Evolutionary conservation across 2,888 invertebrate genomes (phyloP).

Genomic region (Stenurella melanura): DNA sequence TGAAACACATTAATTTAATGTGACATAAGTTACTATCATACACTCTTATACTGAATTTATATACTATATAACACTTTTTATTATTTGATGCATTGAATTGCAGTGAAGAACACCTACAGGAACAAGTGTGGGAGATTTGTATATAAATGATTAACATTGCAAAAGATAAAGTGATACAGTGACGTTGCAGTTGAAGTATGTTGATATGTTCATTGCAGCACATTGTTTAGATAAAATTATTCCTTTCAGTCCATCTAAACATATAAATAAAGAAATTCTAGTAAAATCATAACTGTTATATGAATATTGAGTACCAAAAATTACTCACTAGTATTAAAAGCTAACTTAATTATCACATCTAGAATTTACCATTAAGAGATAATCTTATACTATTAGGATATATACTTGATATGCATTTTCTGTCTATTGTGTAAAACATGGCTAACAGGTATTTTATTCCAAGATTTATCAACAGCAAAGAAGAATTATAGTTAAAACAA

Average conservation of each 20-base stretch:
- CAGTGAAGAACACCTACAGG: slow-evolving; percentile 12
- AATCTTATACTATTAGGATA: too few species aligned
- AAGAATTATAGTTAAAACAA: neutral
- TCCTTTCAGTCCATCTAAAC: too few species aligned
- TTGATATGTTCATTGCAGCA: neutral
- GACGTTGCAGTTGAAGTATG: neutral
- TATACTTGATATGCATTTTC: neutral
- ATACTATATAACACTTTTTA: slow-evolving; percentile 20
- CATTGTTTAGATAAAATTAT: too few species aligned
- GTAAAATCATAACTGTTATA: too few species aligned
- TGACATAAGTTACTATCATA: slow-evolving; percentile 5
- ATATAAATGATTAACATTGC: slow-evolving; percentile 1
- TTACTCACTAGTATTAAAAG: too few species aligned
- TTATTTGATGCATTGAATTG: slow-evolving; percentile 4
- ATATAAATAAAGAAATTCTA: too few species aligned
- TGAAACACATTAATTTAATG: slow-evolving; percentile 14
- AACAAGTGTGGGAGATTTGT: slow-evolving; percentile 8
- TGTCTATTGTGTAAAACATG: neutral
- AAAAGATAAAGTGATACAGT: neutral
- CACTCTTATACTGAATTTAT: slow-evolving; percentile 16
- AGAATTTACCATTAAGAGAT: too few species aligned
- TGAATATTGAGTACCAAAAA: too few species aligned
- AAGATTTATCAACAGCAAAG: slow-evolving; percentile 3
- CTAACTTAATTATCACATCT: too few species aligned
- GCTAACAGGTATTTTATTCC: neutral